Base-by-base conservation (phyloP, 2,888 invertebrate species). In the Diarsia mendica region DNA sequence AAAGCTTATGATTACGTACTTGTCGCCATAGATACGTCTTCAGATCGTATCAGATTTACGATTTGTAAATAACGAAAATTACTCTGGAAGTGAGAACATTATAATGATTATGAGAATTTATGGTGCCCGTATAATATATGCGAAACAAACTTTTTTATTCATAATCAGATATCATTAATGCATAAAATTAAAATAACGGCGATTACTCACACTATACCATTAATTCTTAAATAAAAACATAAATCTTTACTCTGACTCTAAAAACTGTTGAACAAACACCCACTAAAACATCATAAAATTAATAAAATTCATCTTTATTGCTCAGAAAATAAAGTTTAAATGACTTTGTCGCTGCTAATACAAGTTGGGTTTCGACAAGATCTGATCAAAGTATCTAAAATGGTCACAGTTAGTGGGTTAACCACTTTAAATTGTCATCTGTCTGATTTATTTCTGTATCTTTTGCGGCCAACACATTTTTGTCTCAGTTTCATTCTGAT, bases 381-480 rank as follows among this genome's bases (percentile, higher is more conserved):
- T 96, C 92, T 94, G 95, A 96, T 96, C 96, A 95, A 95, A 95
- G 95, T 94, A 96, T 96, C 96, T 96, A 96, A 96, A 96, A 96
- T 96, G 96, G 96, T 96, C 96, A 96, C 96, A 96, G 96, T 95
- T 96, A 96, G 95, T 96, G 96, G 96, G 96, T 96, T 96, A 96
- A 96, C 96, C 96, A 96, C 96, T 96, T 96, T 95, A 96, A 96
- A 96, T 96, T 96, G 96, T 96, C 96, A 96, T 96, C 96, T 94
- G 93, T 92, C 94, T 96, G 96, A 96, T 96, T 96, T 96, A 96
- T 96, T 96, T 96, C 94, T 93, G 94, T 95, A 92, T 95, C 95
- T 94, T 94, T 95, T 94, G 95, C 94, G 94, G 93, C 92, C 92
- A 95, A 94, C 94, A 94, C 93, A 94, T 95, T 95, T 96, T 95